Base-by-base conservation (phyloP, 2,888 invertebrate genomes). In the Minunthozetes semirufus region DNA sequence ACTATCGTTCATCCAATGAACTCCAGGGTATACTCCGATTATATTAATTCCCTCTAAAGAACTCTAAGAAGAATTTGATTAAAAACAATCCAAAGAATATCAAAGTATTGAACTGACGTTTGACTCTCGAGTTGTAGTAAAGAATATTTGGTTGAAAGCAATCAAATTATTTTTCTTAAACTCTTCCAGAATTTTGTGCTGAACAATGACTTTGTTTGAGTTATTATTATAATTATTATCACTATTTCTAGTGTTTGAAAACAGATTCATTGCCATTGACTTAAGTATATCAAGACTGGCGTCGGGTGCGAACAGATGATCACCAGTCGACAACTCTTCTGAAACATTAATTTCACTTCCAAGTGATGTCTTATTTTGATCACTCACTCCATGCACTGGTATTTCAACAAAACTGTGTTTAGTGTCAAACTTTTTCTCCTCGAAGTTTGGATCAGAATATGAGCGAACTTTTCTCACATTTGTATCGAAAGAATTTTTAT, bases 21-120 rank as follows among this genome's bases (percentile, higher is more conserved):
- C 75, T 0, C 82, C 82, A 13, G 80, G 79, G 9, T 81, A 77
- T 9, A 82, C 77, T 8, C 81, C 82, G 59, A 82, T 80, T 6
- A 82, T 78, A 74, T 82, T 82, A 0, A 78, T 76, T 6, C 81
- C 81, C 73, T 78, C 78, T 63, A 79, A 79, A 27, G 33, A 33
- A 5, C 8, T 33, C 33, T 33, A 8, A 33, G n/a, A 33, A 33
- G 3, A 33, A 33, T 8, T 5, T 3, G 8, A 33, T 33, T 33
- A 8, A 33, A 33, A 33, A 8, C 33, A 33, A 33, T 33, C 4
- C 4, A 42, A 19, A 22, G 5, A 68, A 38, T 68, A 8, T 1
- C 22, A 13, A 4, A 46, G 1, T 68, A 38, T 8, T 33, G 9
- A 4, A 68, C 68, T 22, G 11, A 68, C 68, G 38, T 38, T 19